Percentiles rank a stretch among this genome's conserved stretches.
phyloP scores from a whole-genome alignment of 2,113 vertebrate genomes.

The Semnornis frantzii region DNA sequence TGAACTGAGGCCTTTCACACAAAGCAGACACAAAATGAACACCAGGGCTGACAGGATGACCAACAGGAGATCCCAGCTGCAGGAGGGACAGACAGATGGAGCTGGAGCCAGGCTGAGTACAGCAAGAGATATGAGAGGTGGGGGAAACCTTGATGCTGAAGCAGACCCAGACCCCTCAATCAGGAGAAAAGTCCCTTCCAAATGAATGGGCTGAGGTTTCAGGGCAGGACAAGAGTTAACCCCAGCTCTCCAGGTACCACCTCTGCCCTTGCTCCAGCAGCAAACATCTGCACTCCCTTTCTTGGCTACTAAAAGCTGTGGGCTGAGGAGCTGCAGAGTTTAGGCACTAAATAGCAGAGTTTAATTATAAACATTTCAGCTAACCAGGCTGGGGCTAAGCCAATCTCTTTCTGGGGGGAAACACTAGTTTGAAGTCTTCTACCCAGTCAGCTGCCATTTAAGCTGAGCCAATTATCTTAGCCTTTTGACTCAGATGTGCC shows the following conservation, averaged over 20 bases:
- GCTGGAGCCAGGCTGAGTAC: neutral
- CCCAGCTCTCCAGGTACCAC: neutral
- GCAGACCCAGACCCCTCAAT: neutral
- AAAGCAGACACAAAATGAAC: neutral
- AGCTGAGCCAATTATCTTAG: conserved; percentile 88
- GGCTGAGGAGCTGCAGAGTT: conserved; percentile 30
- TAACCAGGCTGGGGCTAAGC: conserved; percentile 71
- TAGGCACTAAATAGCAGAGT: conserved; percentile 48
- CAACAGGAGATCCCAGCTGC: accelerated
- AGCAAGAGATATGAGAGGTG: neutral
- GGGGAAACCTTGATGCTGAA: neutral
- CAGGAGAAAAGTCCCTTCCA: neutral
- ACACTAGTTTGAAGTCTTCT: conserved; percentile 75
- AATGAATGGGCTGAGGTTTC: neutral
- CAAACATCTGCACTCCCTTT: conserved; percentile 15
- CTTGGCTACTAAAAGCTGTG: neutral
- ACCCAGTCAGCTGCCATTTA: conserved; percentile 87
- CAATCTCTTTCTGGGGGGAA: conserved; percentile 79
- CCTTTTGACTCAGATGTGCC: conserved; percentile 82
- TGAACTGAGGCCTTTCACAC: neutral
- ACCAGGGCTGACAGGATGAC: neutral
- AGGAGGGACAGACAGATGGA: neutral
- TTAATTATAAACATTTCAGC: conserved; percentile 76
- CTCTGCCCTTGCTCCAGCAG: conserved; percentile 10
- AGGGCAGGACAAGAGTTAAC: neutral